phyloP scores from a whole-genome alignment of 2,113 vertebrate genomes.

The Laticauda laticaudata region DNA sequence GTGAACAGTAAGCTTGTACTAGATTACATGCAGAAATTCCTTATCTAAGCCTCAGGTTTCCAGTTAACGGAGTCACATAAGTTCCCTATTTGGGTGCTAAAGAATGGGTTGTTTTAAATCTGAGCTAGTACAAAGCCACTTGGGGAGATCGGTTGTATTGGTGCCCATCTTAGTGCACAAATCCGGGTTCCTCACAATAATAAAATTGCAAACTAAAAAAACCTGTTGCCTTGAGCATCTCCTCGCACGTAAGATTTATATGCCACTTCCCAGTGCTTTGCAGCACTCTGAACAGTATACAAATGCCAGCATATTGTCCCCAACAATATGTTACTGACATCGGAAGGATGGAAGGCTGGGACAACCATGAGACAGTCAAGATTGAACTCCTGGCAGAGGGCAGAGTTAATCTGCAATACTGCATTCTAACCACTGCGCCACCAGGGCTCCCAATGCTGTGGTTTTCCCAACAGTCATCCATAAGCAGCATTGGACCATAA shows the following conservation, averaged over 20 bases:
- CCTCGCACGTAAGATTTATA: not conserved
- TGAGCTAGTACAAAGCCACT: not conserved
- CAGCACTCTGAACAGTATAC: not conserved
- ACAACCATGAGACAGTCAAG: too few species aligned
- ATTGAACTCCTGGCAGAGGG: not conserved
- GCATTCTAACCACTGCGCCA: not conserved
- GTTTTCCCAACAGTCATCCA: not conserved
- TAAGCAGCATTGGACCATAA: not conserved
- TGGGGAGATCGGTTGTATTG: not conserved
- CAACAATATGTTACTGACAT: not conserved
- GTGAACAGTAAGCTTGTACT: not conserved
- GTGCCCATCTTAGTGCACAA: not conserved
- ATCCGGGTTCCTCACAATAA: not conserved
- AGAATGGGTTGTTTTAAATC: not conserved
- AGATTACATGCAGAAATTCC: not conserved
- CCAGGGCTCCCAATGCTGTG: not conserved
- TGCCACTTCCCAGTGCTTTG: not conserved
- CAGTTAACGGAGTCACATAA: not conserved
- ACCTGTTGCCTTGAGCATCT: not conserved
- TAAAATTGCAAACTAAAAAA: not conserved
- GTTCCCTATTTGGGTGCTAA: not conserved
- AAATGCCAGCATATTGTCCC: not conserved
- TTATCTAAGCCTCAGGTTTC: not conserved
- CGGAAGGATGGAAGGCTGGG: too few species aligned
- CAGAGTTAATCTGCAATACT: not conserved